Evolutionary conservation across 2,113 vertebrate species (phyloP), one percentile per base, ranked within the genome.

Genomic region (Oreochromis niloticus): DNA sequence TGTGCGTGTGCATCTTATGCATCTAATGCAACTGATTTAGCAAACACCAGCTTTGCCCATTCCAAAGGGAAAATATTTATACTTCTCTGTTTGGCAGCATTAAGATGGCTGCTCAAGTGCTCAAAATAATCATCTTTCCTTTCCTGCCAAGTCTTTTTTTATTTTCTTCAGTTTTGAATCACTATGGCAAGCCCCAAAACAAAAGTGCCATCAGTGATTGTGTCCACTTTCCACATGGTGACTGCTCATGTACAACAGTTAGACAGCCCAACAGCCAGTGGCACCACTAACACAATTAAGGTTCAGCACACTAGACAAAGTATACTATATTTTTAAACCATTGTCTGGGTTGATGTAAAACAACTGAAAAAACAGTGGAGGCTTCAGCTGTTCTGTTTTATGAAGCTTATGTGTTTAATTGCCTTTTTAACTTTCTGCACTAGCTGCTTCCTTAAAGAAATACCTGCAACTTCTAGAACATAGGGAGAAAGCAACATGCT

Each of bases 21-120:
- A 96, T 95, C 89, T 93, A 95, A 95, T 95, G 91, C 89, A 2
- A 17, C 92, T 96, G 94, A 96, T 96, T 96, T 96, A 93, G 91
- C 89, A 94, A 92, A 94, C 89, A 90, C 83, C 89, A 91, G 91
- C 89, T 95, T 95, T 93, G 89, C 89, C 93, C 91, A 86, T 94
- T 95, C 90, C 95, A 94, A 85, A 88, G 94, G 94, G 94, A 91
- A 94, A 94, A 96, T 91, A 95, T 95, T 94, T 93, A 93, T 88
- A 90, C 89, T 91, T 84, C 90, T 94, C 90, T 90, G 88, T 90
- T 94, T 94, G 95, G 93, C 91, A 89, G 92, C 90, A 66, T 93
- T 91, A 94, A 90, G 90, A 91, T 87, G 88, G 92, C 90, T 92
- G 91, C 88, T 96, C 95, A 95, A 96, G 95, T 95, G 93, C 94